Evolutionary conservation across 2,113 vertebrate genomes (phyloP).

Genomic region (Notechis scutatus): DNA sequence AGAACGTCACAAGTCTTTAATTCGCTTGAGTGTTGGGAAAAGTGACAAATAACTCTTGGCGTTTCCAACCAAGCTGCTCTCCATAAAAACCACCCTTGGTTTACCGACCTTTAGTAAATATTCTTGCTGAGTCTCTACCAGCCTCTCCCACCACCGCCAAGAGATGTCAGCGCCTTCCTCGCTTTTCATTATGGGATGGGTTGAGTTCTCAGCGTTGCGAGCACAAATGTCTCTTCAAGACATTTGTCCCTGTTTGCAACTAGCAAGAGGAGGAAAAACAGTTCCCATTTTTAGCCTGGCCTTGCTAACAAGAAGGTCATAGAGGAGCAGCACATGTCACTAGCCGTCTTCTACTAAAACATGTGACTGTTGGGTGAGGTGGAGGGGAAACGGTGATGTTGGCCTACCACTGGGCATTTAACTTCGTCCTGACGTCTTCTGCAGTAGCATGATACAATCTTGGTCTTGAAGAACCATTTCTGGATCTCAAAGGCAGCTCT

Average conservation of each 20-base stretch:
- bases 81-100: neutral
- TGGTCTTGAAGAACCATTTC: neutral
- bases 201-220: rapidly evolving
- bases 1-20: neutral
- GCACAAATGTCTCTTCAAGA: neutral
- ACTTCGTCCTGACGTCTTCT: rapidly evolving
- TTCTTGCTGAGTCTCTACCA: neutral
- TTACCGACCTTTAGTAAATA: constrained; percentile 3
- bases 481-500: rapidly evolving
- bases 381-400: rapidly evolving
- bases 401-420: rapidly evolving
- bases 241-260: neutral
- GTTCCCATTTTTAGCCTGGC: neutral
- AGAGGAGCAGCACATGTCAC: rapidly evolving
- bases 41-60: neutral
- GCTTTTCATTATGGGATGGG: neutral
- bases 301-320: rapidly evolving
- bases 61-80: neutral
- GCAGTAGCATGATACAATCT: neutral
- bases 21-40: neutral
- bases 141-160: too few relatives aligned
- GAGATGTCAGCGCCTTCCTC: neutral
- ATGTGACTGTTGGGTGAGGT: neutral
- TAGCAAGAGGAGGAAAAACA: neutral
- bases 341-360: neutral